Evolutionary conservation across 2,113 vertebrate genomes (phyloP).

Genomic region (Pseudolaguvia tuberculata): DNA sequence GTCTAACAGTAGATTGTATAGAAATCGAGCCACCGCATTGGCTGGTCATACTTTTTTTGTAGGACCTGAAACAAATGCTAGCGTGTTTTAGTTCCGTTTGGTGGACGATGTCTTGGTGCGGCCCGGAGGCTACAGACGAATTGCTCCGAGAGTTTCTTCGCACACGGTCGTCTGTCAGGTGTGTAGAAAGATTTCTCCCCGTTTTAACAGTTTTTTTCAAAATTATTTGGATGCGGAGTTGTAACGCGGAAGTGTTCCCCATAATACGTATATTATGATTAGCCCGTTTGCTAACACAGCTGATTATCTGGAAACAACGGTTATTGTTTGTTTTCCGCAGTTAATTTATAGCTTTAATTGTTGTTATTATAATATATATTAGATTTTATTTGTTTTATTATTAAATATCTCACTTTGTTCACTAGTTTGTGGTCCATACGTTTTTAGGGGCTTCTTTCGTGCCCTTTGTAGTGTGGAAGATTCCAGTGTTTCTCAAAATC

Average conservation of each 20-base stretch:
- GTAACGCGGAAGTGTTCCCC: background rate
- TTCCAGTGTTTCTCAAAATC: too few relatives aligned
- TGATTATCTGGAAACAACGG: background rate
- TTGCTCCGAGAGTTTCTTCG: constrained; percentile 72
- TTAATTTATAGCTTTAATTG: too few relatives aligned
- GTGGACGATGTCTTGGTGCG: constrained; percentile 64
- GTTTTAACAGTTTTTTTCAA: background rate
- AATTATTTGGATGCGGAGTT: background rate
- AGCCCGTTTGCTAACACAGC: background rate
- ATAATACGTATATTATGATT: background rate
- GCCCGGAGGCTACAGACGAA: constrained; percentile 66
- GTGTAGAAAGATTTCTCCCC: constrained; percentile 42
- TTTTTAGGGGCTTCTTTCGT: background rate
- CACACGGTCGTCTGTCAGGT: constrained; percentile 72
- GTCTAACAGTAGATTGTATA: background rate
- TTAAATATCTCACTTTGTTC: too few relatives aligned
- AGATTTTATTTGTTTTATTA: background rate
- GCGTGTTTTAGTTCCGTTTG: constrained; percentile 53
- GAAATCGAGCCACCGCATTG: background rate
- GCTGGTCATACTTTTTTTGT: background rate
- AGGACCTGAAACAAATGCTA: constrained; percentile 43
- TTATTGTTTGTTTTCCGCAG: background rate
- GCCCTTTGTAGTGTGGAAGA: background rate
- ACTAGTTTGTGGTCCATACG: background rate
- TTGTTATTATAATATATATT: too few relatives aligned